Evolutionary conservation across 2,113 vertebrate species (phyloP), one percentile per base, ranked within the genome.

Genomic region (Astur gentilis): DNA sequence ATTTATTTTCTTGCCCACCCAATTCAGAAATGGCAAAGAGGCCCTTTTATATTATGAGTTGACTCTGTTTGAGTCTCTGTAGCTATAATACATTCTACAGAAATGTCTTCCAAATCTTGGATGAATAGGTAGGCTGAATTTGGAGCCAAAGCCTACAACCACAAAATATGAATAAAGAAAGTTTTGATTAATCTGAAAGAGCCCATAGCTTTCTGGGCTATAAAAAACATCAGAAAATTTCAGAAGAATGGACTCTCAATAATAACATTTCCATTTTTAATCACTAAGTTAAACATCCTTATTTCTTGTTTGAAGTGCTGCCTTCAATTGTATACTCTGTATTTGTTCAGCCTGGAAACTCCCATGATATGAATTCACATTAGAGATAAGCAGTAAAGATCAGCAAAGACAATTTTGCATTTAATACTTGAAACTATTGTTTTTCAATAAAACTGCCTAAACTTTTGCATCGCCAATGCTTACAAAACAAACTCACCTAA

Each of bases 101-200:
- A 92, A 97, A 80, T 22, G 52, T 83, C 60, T 89, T 95, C 80
- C 79, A 97, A 90, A 88, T 88, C 27, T 72, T 72, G 50, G 87
- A 97, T 69, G 61, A 95, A 96, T 64, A 79, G 52, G 71, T 76
- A 49, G 23, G 19, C 52, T 98, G 96, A 97, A 97, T 95, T 92
- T 93, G 87, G 91, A 90, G 93, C 55, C 95, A 97, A 97, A 95
- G 49, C 5, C 36, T 85, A 93, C 73, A 96, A 72, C 36, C 81
- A 80, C 65, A 97, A 90, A 95, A 75, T 61, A 87, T 15, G 61
- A 96, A 96, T 95, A 91, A 89, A 94, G 44, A 78, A 93, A 76
- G 49, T 64, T 64, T 52, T 97, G 64, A 90, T 81, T 83, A 79
- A 83, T 69, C 67, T 89, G 52, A 67, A 93, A 85, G 42, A 42